A percentile compares a stretch with the other conserved stretches of the same genome.
Conservation (phyloP, 2,888 invertebrate species). For the Entomobrya proxima region DNA sequence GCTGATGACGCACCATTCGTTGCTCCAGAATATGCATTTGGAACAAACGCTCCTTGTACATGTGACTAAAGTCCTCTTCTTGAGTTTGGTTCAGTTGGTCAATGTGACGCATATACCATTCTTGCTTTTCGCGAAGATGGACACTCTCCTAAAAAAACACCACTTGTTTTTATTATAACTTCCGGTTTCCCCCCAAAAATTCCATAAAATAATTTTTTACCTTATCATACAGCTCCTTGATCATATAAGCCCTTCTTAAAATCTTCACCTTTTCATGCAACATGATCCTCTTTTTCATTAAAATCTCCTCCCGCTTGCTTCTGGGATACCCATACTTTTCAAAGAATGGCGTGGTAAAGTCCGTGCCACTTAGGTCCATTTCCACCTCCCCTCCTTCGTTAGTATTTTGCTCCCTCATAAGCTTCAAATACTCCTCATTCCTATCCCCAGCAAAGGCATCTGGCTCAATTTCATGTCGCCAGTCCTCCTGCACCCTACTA, state of each 20-base stretch:
- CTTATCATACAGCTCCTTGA: slow-evolving; percentile 61
- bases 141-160: slow-evolving; percentile 78
- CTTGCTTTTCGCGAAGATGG: slow-evolving; percentile 80
- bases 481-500: slow-evolving; percentile 73
- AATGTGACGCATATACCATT: slow-evolving; percentile 81
- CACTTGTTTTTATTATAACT: too few relatives aligned
- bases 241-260: slow-evolving; percentile 67
- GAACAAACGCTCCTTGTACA: slow-evolving; percentile 79
- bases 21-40: slow-evolving; percentile 82
- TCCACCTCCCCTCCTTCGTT: slow-evolving; percentile 63
- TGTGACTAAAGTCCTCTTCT: slow-evolving; percentile 80
- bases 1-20: slow-evolving; percentile 81
- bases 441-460: slow-evolving; percentile 69
- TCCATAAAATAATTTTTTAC: slow-evolving; percentile 30
- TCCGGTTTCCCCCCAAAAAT: too few relatives aligned
- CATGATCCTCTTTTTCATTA: slow-evolving; percentile 74
- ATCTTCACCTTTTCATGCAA: slow-evolving; percentile 71
- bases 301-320: slow-evolving; percentile 70
- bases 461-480: slow-evolving; percentile 72
- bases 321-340: slow-evolving; percentile 72
- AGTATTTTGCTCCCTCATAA: slow-evolving; percentile 45
- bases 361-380: slow-evolving; percentile 66
- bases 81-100: slow-evolving; percentile 81
- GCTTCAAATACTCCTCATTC: slow-evolving; percentile 63
- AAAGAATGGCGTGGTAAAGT: slow-evolving; percentile 74